Percentiles rank a stretch among this genome's conserved stretches.
phyloP scores from a whole-genome alignment of 2,888 invertebrate genomes.

The Drosophila anomalata region DNA sequence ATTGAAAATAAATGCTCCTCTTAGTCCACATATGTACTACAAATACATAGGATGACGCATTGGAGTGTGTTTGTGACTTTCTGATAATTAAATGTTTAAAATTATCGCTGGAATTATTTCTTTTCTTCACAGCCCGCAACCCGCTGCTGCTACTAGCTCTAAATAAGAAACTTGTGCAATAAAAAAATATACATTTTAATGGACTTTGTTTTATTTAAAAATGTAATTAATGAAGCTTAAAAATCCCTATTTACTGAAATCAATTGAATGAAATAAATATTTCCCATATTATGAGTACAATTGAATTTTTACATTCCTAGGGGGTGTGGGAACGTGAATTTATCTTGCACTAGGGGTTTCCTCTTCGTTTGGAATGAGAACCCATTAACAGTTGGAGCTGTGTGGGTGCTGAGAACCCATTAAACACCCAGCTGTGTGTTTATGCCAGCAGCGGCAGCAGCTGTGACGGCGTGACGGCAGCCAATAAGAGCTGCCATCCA shows the following conservation, averaged over 20 bases:
- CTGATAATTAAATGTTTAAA: conserved; percentile 65
- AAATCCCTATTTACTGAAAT: background rate
- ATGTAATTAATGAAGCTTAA: too few relatives aligned
- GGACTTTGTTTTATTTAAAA: too few relatives aligned
- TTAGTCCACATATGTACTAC: conserved; percentile 7
- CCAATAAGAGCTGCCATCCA: conserved; percentile 83
- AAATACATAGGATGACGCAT: background rate
- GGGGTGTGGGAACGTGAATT: background rate
- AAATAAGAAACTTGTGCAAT: background rate
- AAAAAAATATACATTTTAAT: background rate
- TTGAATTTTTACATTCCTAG: background rate
- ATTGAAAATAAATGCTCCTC: conserved; percentile 25
- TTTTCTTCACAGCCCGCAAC: background rate
- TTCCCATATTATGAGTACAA: background rate
- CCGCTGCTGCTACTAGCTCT: background rate
- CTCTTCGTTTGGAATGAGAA: background rate
- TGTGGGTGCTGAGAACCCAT: too few relatives aligned
- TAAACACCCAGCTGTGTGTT: too few relatives aligned
- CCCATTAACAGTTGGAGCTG: too few relatives aligned
- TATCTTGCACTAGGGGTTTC: conserved; percentile 13
- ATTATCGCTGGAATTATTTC: conserved; percentile 56
- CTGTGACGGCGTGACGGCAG: conserved; percentile 72
- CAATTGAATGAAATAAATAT: background rate
- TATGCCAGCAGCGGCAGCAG: conserved; percentile 62
- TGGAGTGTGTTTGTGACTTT: conserved; percentile 36